Evolutionary conservation across 2,113 vertebrate species (phyloP).

Genomic region (Greenwoodochromis staneri): DNA sequence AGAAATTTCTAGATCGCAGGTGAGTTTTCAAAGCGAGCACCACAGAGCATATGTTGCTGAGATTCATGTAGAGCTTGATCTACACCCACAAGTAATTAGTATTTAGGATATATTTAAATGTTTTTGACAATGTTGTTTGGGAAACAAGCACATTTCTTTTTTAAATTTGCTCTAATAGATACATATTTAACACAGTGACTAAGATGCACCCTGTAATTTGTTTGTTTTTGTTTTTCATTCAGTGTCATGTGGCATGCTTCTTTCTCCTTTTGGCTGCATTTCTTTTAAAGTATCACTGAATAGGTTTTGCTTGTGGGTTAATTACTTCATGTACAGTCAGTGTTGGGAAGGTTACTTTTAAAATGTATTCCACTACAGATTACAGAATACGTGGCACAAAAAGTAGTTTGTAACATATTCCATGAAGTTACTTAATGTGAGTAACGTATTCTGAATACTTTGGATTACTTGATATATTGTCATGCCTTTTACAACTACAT

Average conservation of each 20-base stretch:
- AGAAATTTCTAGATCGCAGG: slow-evolving; percentile 77
- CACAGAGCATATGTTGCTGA: not conserved
- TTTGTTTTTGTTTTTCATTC: not conserved
- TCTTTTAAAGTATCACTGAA: not conserved
- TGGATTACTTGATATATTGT: not conserved
- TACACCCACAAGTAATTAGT: not conserved
- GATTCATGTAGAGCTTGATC: not conserved
- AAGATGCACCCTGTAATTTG: not conserved
- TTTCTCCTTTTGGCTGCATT: not conserved
- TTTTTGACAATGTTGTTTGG: not conserved
- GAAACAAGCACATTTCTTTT: not conserved
- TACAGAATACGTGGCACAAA: too few species aligned
- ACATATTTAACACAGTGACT: not conserved
- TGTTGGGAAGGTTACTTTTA: not conserved
- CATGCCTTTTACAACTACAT: not conserved
- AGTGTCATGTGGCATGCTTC: not conserved
- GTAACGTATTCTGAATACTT: not conserved
- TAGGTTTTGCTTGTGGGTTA: not conserved
- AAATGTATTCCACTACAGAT: too few species aligned
- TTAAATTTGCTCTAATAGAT: not conserved
- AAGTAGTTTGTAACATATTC: not conserved
- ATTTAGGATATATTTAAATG: not conserved
- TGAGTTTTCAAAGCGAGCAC: not conserved
- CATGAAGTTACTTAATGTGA: not conserved
- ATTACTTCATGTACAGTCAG: not conserved